phyloP scores from a whole-genome alignment of 1,140 invertebrate genomes.

The Bathynomus jamesi region DNA sequence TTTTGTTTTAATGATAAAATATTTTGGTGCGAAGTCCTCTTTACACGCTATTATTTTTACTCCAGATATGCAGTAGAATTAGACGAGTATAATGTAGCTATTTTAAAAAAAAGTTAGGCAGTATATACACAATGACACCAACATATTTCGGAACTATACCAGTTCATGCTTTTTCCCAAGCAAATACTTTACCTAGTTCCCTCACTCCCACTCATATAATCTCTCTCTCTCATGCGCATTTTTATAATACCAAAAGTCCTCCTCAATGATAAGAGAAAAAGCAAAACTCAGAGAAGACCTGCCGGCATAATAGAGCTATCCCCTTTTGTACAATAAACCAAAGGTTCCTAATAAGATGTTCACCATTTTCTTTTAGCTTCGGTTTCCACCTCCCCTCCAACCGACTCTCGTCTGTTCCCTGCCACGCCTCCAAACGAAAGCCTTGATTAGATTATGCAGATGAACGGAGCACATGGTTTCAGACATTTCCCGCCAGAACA shows the following conservation, averaged over 20 bases:
- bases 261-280: not conserved
- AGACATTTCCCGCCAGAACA: slow-evolving; percentile 36
- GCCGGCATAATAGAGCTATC: not conserved
- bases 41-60: too few species aligned
- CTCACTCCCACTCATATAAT: not conserved
- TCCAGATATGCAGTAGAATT: too few species aligned
- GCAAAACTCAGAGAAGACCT: not conserved
- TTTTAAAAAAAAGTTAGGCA: too few species aligned
- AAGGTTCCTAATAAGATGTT: not conserved
- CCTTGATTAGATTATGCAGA: slow-evolving; percentile 38
- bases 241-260: not conserved
- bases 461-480: slow-evolving; percentile 38
- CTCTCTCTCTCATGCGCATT: too few species aligned
- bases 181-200: not conserved
- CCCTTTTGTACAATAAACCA: not conserved
- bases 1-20: too few species aligned
- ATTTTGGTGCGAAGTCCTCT: too few species aligned
- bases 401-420: not conserved
- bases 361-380: not conserved
- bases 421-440: slow-evolving; percentile 15
- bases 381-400: not conserved
- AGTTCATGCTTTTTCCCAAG: not conserved
- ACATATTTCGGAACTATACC: too few species aligned
- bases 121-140: too few species aligned
- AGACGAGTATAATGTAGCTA: too few species aligned